Base-by-base conservation (phyloP, 1,140 invertebrate species). In the Habropoda laboriosa region DNA sequence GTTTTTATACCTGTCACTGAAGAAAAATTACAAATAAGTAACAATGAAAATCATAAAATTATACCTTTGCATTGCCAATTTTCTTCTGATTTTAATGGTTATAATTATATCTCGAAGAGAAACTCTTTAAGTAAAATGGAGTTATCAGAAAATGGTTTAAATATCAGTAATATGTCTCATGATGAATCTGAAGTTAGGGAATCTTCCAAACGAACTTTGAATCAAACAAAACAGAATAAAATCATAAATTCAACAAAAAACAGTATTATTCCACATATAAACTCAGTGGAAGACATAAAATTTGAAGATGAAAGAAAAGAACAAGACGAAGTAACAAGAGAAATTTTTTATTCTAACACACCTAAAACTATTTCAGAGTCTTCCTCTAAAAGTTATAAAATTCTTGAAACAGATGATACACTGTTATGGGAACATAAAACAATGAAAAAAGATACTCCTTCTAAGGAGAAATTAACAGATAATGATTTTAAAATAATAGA, bases 1-100 rank as follows among this genome's bases (percentile, higher is more conserved):
- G 88, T 88, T 64, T 70, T 88, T 0, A 87, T 90, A 81, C 83
- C 88, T 0, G 79, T 74, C 57, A 85, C 82, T 18, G 80, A 88
- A 32, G 63, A 73, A 32, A 42, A 61, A 6, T 49, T 40, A 38
- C 27, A 78, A 51, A 61, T 60, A 32, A 67, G 24, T 30, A n/a
- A 47, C 5, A 13, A 66, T 7, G 47, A 53, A 1, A 42, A 53
- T 51, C 13, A n/a, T 51, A 53, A 35, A 64, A 30, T 38, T 53
- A 21, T 24, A 27, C 30, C 53, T 12, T 27, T 32, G 7, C 49
- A 24, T 42, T n/a, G 35, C n/a, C 32, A 71, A 12, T 38, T 21
- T n/a, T 49, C 42, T 45, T 27, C 2, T 21, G 18, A 67, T 24
- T 45, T 18, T 38, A 45, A 66, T 38, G 60, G 58, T 38, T 47